Percentiles rank a stretch among this genome's conserved stretches.
Evolutionary conservation across 2,113 vertebrate genomes (phyloP).

Genomic region (Phyllostomus hastatus): DNA sequence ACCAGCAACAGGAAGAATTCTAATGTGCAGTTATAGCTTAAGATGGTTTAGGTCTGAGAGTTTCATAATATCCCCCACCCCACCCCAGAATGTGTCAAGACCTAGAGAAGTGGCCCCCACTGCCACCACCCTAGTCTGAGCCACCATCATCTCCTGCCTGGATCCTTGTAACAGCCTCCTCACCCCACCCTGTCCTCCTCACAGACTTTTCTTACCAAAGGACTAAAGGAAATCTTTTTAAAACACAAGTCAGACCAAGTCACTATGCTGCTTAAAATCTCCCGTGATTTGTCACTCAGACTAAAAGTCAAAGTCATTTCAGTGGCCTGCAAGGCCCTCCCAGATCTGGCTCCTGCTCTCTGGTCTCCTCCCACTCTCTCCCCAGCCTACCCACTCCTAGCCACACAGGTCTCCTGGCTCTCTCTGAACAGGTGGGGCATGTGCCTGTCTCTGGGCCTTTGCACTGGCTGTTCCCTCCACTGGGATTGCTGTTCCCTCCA

Average conservation of each 20-base stretch:
- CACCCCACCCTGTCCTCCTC: not conserved
- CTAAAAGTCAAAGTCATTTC: not conserved
- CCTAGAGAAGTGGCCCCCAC: not conserved
- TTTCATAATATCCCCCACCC: not conserved
- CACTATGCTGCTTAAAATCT: too few relatives aligned
- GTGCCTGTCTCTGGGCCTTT: too few relatives aligned
- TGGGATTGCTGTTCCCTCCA: not conserved
- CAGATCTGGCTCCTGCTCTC: too few relatives aligned
- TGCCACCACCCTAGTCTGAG: not conserved
- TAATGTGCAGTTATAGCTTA: not conserved
- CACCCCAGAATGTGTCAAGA: not conserved
- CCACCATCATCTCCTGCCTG: not conserved
- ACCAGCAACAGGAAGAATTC: not conserved
- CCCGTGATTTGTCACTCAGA: not conserved
- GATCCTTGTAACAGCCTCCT: not conserved
- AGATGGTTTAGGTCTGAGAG: not conserved
- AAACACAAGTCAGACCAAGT: not conserved
- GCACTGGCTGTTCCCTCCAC: too few relatives aligned
- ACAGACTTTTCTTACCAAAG: not conserved
- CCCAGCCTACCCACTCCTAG: not conserved
- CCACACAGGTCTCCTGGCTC: not conserved
- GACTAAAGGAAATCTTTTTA: too few relatives aligned
- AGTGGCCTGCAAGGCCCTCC: too few relatives aligned
- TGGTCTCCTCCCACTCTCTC: not conserved
- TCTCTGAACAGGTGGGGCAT: fast-evolving